phyloP scores from a whole-genome alignment of 2,797 vertebrate species.

The Melanotaenia maccullochi region DNA sequence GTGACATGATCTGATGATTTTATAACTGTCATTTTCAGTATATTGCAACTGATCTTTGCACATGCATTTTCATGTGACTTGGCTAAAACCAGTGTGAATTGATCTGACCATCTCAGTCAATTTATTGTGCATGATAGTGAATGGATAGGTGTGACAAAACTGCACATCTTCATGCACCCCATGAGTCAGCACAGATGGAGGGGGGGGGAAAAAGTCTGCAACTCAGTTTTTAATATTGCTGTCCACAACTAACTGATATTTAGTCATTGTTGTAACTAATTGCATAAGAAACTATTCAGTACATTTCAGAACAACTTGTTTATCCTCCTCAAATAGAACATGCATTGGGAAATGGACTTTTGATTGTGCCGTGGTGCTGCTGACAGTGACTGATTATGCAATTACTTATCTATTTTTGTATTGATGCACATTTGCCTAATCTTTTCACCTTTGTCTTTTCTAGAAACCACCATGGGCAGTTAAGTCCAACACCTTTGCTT shows the following conservation, averaged over 20 bases:
- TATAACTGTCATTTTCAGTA: constrained; percentile 35
- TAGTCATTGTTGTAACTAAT: not conserved
- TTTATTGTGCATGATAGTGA: not conserved
- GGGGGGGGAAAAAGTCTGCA: not conserved
- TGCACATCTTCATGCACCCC: not conserved
- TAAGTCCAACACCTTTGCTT: constrained; percentile 33
- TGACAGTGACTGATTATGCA: constrained; percentile 4
- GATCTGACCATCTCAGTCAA: constrained; percentile 1
- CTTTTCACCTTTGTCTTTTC: constrained; percentile 34
- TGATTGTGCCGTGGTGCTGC: not conserved
- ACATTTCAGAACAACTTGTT: not conserved
- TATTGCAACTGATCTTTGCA: constrained; percentile 58
- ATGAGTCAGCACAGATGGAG: not conserved
- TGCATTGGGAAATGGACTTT: not conserved
- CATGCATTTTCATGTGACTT: constrained; percentile 38
- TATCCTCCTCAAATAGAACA: not conserved
- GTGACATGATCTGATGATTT: constrained; percentile 33
- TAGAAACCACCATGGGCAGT: constrained; percentile 71
- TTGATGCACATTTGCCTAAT: not conserved
- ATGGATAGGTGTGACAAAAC: not conserved
- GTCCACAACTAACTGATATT: constrained; percentile 6
- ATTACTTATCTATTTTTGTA: not conserved
- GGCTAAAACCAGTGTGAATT: not conserved
- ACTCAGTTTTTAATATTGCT: not conserved
- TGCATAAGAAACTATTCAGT: not conserved